phyloP scores from a whole-genome alignment of 2,113 vertebrate genomes.

The Leucoraja erinaceus region DNA sequence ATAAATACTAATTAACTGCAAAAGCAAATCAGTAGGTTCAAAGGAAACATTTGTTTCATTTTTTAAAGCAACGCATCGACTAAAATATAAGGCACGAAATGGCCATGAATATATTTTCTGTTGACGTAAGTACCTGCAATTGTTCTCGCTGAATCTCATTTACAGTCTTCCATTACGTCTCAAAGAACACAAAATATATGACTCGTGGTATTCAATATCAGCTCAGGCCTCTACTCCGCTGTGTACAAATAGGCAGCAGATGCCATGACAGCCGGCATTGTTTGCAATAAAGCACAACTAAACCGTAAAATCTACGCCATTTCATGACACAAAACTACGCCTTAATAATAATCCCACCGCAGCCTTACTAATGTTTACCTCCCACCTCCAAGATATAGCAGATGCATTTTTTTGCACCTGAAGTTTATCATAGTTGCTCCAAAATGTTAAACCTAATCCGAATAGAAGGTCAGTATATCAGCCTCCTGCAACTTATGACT shows the following conservation, averaged over 20 bases:
- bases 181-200: slow-evolving; percentile 59
- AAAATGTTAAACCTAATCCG: slow-evolving; percentile 38
- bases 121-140: slow-evolving; percentile 18
- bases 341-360: slow-evolving; percentile 34
- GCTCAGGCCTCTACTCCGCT: slow-evolving; percentile 61
- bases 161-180: slow-evolving; percentile 39
- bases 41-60: slow-evolving; percentile 19
- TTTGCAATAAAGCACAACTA: slow-evolving; percentile 57
- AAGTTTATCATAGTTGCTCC: slow-evolving; percentile 38
- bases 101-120: slow-evolving; percentile 23
- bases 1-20: not conserved
- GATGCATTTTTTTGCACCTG: slow-evolving; percentile 40
- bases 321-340: slow-evolving; percentile 45
- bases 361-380: slow-evolving; percentile 10
- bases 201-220: slow-evolving; percentile 55
- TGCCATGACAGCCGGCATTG: slow-evolving; percentile 62
- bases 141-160: slow-evolving; percentile 24
- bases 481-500: slow-evolving; percentile 66
- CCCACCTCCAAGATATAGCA: slow-evolving; percentile 32
- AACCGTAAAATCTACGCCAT: slow-evolving; percentile 53
- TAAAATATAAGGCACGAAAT: slow-evolving; percentile 3
- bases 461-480: slow-evolving; percentile 66
- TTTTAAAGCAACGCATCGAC: slow-evolving; percentile 22
- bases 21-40: not conserved
- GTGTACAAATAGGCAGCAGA: slow-evolving; percentile 58